Percentiles rank a stretch among this genome's conserved stretches.
Evolutionary conservation across 2,888 invertebrate genomes (phyloP).

Genomic region (Cantharis lateralis): DNA sequence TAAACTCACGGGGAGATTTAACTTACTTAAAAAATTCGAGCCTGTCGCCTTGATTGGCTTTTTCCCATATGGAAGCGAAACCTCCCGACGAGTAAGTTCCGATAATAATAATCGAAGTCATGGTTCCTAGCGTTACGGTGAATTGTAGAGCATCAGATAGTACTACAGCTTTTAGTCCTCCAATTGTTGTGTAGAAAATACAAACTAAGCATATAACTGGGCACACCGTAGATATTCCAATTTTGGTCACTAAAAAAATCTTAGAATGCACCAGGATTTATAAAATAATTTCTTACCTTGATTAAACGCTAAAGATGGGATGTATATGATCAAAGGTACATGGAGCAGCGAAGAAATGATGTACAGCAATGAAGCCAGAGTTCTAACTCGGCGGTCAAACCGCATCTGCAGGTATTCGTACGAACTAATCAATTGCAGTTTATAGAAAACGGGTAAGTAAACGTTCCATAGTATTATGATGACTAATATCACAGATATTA

Average conservation of each 20-base stretch:
- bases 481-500: constrained; percentile 53
- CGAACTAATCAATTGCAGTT: constrained; percentile 67
- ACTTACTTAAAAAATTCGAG: constrained; percentile 66
- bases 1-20: neutral
- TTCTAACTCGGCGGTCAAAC: constrained; percentile 62
- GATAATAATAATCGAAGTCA: constrained; percentile 62
- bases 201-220: constrained; percentile 72
- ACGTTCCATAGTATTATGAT: constrained; percentile 44
- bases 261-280: neutral
- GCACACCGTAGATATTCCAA: constrained; percentile 67
- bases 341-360: constrained; percentile 61
- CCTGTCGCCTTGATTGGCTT: constrained; percentile 61
- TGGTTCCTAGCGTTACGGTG: constrained; percentile 60
- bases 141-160: constrained; percentile 67
- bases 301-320: constrained; percentile 68
- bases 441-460: constrained; percentile 67
- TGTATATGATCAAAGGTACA: constrained; percentile 67
- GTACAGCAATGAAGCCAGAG: constrained; percentile 62
- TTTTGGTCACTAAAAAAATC: constrained; percentile 35
- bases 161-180: constrained; percentile 70
- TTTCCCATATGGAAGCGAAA: constrained; percentile 62
- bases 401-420: constrained; percentile 68
- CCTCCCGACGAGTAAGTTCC: constrained; percentile 63
- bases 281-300: constrained; percentile 57
- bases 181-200: constrained; percentile 76